Evolutionary conservation across 2,797 vertebrate genomes (phyloP).

Genomic region (Amniataba percoides): DNA sequence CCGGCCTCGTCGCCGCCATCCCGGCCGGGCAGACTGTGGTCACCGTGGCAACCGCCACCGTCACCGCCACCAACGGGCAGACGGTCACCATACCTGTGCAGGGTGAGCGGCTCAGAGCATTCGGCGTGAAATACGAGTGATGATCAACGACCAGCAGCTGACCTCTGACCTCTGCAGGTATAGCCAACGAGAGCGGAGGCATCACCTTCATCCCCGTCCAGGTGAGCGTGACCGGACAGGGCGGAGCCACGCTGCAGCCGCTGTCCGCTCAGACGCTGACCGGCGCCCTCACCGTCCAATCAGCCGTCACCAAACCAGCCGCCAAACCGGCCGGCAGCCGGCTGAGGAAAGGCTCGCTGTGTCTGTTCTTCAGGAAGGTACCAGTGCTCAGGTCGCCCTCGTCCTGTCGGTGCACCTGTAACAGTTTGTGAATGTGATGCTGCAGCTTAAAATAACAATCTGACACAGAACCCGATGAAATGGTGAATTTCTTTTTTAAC

Average conservation of each 20-base stretch:
- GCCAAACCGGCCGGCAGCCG: constrained; percentile 61
- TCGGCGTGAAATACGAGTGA: rapidly evolving
- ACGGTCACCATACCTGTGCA: constrained; percentile 93
- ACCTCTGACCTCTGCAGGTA: constrained; percentile 81
- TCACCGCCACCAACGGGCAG: constrained; percentile 93
- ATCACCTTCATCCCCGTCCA: constrained; percentile 94
- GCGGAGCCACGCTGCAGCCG: constrained; percentile 69
- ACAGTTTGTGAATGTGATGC: too few species aligned
- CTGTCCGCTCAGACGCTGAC: constrained; percentile 74
- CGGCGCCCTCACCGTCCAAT: constrained; percentile 80
- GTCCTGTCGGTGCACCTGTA: too few species aligned
- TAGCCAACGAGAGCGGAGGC: constrained; percentile 92
- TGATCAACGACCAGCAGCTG: rapidly evolving
- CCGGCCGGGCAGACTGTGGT: constrained; percentile 93
- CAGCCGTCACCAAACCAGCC: constrained; percentile 77
- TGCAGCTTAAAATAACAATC: too few species aligned
- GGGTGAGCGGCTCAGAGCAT: constrained; percentile 78
- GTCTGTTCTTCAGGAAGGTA: constrained; percentile 94
- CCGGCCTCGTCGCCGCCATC: constrained; percentile 85
- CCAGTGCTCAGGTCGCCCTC: too few species aligned
- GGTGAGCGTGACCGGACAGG: constrained; percentile 87
- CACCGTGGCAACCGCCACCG: constrained; percentile 92
- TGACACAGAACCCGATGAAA: too few species aligned
- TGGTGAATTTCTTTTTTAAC: too few species aligned
- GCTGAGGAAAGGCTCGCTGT: constrained; percentile 88